Evolutionary conservation across 2,113 vertebrate genomes (phyloP), one percentile per base, ranked within the genome.

Genomic region (Paraplagusia blochii): DNA sequence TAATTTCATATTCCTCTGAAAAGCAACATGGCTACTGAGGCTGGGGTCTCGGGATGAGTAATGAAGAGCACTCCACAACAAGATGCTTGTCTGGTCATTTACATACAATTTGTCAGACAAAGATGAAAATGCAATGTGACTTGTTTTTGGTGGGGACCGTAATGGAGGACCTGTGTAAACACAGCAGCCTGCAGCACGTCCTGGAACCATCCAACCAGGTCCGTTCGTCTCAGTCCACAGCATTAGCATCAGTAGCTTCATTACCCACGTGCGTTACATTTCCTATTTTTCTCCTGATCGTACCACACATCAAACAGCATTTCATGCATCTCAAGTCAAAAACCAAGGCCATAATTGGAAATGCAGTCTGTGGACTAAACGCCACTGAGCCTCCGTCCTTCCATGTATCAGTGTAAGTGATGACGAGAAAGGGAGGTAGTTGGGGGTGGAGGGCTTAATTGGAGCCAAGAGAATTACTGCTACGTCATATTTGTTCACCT

Each of bases 1-100:
- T 86, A 88, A 89, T 84, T 84, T 82, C 81, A 85, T 83, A 88
- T 87, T 87, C 75, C 70, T 82, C 75, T 75, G 76, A 83, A 87
- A 88, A 79, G 79, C 66, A 84, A 82, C 73, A 79, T 84, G 84
- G 84, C 80, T 58, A 58, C 77, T n/a, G 70, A 77, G 79, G 78
- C 69, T 82, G 9, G 56, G 55, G 65, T 78, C 76, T 80, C 65
- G 40, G 78, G 77, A 74, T 76, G 81, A 74, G 63, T 68, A 63
- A 55, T 56, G 61, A 67, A 74, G 71, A 79, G 71, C 63, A 67
- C 64, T 71, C 68, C 65, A 56, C 70, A 62, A 68, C 54, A 46
- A 69, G 50, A 77, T 57, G 39, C 64, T 79, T 44, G 69, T 78
- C 71, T 52, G 62, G 71, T 66, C 58, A 77, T 85, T 72, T 76